Evolutionary conservation across 2,113 vertebrate species (phyloP).

Genomic region (Cyanistes caeruleus): DNA sequence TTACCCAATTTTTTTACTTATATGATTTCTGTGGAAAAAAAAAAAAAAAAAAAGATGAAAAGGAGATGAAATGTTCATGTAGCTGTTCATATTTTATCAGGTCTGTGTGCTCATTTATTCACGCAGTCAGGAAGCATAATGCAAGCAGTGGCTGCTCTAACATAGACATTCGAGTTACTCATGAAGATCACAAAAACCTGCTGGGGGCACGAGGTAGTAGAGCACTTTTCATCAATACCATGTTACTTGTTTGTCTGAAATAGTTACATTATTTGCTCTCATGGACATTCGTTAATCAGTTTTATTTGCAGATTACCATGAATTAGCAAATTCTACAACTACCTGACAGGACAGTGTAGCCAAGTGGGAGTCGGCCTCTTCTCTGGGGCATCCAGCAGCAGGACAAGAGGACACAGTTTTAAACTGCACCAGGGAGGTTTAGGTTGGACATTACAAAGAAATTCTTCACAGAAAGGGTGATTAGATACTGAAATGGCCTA

Average conservation of each 20-base stretch:
- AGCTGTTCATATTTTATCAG: neutral
- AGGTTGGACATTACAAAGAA: neutral
- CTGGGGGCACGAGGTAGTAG: rapidly evolving
- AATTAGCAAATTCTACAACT: neutral
- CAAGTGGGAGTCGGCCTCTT: rapidly evolving
- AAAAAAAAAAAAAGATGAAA: neutral
- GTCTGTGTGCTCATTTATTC: neutral
- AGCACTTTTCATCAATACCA: neutral
- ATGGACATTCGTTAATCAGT: rapidly evolving
- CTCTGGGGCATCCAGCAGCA: neutral
- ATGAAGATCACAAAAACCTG: neutral
- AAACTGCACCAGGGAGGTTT: neutral
- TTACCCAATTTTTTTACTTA: neutral
- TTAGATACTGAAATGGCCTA: neutral
- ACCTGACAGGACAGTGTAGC: neutral
- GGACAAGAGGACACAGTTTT: neutral
- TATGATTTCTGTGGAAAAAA: neutral
- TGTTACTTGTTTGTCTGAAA: neutral
- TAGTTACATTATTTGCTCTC: neutral
- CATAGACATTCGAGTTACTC: neutral
- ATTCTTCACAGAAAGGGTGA: neutral
- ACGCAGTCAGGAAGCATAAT: neutral
- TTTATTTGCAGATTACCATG: neutral
- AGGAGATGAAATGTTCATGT: neutral
- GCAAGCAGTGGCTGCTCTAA: neutral